A percentile compares a stretch with the other conserved stretches of the same genome.
These are phyloP conservation scores for Drosophila formosana DNA, from an alignment of 2,888 invertebrate species.

Conservation along the genomic window DNA sequence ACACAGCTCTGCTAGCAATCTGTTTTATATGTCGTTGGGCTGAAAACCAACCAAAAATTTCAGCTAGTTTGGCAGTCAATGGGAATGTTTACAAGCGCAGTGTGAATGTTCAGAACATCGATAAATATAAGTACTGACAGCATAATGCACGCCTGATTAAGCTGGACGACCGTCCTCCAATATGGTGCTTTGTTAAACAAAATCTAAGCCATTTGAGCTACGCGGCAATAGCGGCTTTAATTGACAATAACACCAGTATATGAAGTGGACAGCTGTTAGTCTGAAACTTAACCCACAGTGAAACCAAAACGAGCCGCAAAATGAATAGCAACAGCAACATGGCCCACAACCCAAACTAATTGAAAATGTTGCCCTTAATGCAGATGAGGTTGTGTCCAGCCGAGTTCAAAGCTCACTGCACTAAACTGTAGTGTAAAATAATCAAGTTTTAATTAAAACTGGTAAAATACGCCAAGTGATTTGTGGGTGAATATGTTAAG, in stretches of 20 bases:
- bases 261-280: slow-evolving; percentile 1
- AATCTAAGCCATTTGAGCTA: neutral
- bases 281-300: neutral
- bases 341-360: neutral
- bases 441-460: neutral
- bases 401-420: neutral
- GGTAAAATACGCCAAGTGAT: neutral
- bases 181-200: neutral
- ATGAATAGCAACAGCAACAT: neutral
- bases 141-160: neutral
- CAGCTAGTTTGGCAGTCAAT: neutral
- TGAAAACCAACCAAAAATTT: neutral
- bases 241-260: slow-evolving; percentile 2
- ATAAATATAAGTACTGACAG: neutral
- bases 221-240: too few species aligned
- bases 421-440: neutral
- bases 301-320: slow-evolving; percentile 1
- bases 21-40: neutral
- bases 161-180: neutral
- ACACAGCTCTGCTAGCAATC: neutral
- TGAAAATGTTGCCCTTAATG: slow-evolving; percentile 5
- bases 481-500: neutral
- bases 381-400: neutral
- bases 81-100: neutral
- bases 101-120: neutral